Conservation (phyloP, 2,113 vertebrate genomes). For the Helogale parvula region DNA sequence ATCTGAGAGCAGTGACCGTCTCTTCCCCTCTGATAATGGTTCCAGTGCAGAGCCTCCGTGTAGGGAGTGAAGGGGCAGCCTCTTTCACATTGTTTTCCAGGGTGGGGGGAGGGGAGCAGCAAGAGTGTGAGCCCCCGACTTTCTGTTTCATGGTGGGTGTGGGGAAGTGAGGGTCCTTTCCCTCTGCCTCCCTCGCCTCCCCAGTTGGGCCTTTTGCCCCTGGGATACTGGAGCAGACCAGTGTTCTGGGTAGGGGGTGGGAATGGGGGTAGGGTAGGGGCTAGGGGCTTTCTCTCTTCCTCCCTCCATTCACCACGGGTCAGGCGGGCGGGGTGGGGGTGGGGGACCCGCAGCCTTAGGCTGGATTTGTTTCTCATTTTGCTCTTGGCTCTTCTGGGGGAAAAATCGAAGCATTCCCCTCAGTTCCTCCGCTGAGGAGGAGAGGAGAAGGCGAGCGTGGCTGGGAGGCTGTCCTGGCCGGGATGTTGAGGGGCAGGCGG, state of each 20-base stretch:
- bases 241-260: not conserved
- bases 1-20: not conserved
- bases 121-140: not conserved
- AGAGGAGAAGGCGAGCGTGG: conserved; percentile 71
- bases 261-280: not conserved
- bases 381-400: conserved; percentile 85
- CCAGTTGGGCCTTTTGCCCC: not conserved
- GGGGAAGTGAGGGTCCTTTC: not conserved
- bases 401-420: conserved; percentile 82
- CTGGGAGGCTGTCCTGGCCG: conserved; percentile 60
- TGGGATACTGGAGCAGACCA: not conserved
- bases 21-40: not conserved
- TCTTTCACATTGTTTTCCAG: not conserved
- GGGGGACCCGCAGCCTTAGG: not conserved
- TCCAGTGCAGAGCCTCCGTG: not conserved
- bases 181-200: too few relatives aligned
- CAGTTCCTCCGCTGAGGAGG: conserved; percentile 42
- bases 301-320: not conserved
- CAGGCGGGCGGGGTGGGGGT: not conserved
- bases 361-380: conserved; percentile 83
- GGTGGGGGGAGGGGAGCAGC: too few relatives aligned
- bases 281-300: conserved; percentile 9
- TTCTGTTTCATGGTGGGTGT: not conserved
- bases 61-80: too few relatives aligned
- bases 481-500: conserved; percentile 14